phyloP scores from a whole-genome alignment of 2,888 invertebrate genomes.

The Aphodius granarius region DNA sequence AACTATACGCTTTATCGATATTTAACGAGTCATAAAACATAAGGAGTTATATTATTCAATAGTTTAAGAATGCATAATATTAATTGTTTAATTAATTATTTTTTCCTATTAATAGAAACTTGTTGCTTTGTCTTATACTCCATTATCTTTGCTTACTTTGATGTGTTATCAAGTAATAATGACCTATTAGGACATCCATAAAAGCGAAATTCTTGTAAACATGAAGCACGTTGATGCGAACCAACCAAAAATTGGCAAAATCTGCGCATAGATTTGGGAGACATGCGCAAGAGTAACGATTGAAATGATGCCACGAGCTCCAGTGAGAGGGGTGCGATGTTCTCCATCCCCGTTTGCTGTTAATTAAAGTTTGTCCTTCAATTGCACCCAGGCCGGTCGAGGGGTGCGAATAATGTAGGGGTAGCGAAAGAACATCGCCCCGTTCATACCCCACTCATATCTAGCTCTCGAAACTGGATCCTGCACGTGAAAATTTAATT shows the following conservation, averaged over 20 bases:
- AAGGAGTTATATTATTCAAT: background rate
- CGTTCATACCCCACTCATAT: background rate
- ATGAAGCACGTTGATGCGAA: constrained; percentile 1
- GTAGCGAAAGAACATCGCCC: constrained; percentile 1
- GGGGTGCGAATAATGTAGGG: constrained; percentile 5
- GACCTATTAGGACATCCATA: too few relatives aligned
- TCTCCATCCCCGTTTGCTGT: constrained; percentile 4
- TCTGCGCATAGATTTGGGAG: constrained; percentile 29
- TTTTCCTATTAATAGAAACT: too few relatives aligned
- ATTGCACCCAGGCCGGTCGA: constrained; percentile 16
- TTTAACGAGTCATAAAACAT: background rate
- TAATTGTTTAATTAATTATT: background rate
- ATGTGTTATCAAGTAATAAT: too few relatives aligned
- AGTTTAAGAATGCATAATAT: too few relatives aligned
- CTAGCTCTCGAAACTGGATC: background rate
- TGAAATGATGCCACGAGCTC: constrained; percentile 34
- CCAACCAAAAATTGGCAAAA: constrained; percentile 13
- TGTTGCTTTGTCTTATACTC: background rate
- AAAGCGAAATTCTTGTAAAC: background rate
- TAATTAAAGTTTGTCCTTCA: constrained; percentile 30
- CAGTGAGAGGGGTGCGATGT: background rate
- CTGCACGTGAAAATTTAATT: constrained; percentile 25
- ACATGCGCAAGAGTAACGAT: constrained; percentile 51
- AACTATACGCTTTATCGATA: background rate
- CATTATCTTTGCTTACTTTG: background rate